Evolutionary conservation across 2,888 invertebrate genomes (phyloP).

Genomic region (Caenorhabditis zanzibari): DNA sequence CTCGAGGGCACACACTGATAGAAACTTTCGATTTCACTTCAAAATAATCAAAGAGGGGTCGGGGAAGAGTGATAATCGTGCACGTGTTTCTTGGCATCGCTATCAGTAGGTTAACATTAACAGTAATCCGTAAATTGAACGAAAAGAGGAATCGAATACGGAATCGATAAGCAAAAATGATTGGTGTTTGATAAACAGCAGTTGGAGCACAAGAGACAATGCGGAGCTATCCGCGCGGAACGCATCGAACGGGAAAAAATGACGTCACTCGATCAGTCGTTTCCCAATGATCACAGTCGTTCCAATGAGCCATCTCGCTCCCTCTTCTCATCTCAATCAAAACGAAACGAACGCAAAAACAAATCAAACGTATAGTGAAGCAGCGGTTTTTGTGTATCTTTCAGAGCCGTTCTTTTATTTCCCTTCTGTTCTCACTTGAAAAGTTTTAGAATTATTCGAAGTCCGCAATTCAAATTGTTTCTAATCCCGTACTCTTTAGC

Average conservation of each 20-base stretch:
- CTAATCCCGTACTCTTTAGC: too few relatives aligned
- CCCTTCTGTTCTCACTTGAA: not conserved
- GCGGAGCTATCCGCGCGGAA: slow-evolving; percentile 50
- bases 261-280: slow-evolving; percentile 44
- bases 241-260: slow-evolving; percentile 28
- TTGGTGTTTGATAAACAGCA: slow-evolving; percentile 48
- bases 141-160: slow-evolving; percentile 13
- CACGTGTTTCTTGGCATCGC: slow-evolving; percentile 18
- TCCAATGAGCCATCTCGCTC: slow-evolving; percentile 29
- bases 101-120: slow-evolving; percentile 22
- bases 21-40: slow-evolving; percentile 48
- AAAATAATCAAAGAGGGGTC: slow-evolving; percentile 47
- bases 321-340: not conserved
- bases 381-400: not conserved
- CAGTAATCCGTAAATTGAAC: slow-evolving; percentile 16
- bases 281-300: slow-evolving; percentile 29
- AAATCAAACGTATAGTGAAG: slow-evolving; percentile 55
- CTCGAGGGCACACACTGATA: too few relatives aligned
- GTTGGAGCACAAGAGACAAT: slow-evolving; percentile 27
- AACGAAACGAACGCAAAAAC: slow-evolving; percentile 32
- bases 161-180: slow-evolving; percentile 28
- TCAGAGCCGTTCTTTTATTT: not conserved
- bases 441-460: too few relatives aligned
- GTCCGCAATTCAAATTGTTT: too few relatives aligned
- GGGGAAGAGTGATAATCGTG: not conserved